A percentile compares a stretch with the other conserved stretches of the same genome.
phyloP scores from a whole-genome alignment of 1,140 invertebrate genomes.

The Heliconius melpomene region DNA sequence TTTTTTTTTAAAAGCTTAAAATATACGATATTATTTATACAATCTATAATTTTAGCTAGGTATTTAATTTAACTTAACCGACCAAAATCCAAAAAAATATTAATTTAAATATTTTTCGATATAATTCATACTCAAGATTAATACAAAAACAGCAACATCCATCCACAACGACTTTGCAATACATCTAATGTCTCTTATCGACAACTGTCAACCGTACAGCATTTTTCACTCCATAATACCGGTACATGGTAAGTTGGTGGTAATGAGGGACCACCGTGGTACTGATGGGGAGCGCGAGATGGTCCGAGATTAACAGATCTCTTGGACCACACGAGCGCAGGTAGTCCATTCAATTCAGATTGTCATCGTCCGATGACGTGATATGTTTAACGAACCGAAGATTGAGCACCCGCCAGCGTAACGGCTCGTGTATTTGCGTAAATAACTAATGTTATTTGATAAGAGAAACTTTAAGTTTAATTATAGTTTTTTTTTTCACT shows the following conservation, averaged over 20 bases:
- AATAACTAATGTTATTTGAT: slow-evolving; percentile 19
- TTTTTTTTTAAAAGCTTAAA: no score
- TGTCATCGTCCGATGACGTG: slow-evolving; percentile 76
- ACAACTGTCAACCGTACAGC: slow-evolving; percentile 67
- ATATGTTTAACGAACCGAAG: slow-evolving; percentile 72
- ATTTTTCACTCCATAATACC: slow-evolving; percentile 76
- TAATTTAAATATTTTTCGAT: background rate
- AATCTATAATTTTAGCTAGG: no score
- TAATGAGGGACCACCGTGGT: slow-evolving; percentile 76
- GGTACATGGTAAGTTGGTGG: slow-evolving; percentile 60
- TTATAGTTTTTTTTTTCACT: background rate
- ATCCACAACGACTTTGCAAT: slow-evolving; percentile 11
- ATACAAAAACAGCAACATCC: background rate
- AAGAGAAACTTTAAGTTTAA: background rate
- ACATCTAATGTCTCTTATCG: slow-evolving; percentile 41
- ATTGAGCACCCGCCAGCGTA: slow-evolving; percentile 65
- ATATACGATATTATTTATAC: no score
- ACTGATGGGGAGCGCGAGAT: slow-evolving; percentile 69
- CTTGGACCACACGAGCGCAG: slow-evolving; percentile 76
- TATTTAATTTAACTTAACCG: no score
- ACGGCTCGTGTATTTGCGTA: slow-evolving; percentile 50
- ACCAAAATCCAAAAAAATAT: no score
- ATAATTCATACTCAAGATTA: background rate
- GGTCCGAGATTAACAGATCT: slow-evolving; percentile 72
- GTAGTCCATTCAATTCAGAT: slow-evolving; percentile 78